Evolutionary conservation across 2,797 vertebrate genomes (phyloP).

Genomic region (Eremophila alpestris): DNA sequence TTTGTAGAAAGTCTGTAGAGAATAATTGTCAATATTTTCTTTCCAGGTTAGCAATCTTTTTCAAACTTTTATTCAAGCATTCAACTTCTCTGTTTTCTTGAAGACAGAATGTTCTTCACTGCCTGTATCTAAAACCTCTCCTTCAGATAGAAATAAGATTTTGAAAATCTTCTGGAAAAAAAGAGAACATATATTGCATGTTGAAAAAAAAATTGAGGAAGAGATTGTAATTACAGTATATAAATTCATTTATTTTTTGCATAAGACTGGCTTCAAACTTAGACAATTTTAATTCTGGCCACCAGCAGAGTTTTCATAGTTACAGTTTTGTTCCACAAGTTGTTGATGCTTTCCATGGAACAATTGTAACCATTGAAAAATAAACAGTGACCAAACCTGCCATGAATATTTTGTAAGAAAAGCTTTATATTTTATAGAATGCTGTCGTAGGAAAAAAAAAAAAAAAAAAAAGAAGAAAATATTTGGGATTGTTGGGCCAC

Average conservation of each 20-base stretch:
- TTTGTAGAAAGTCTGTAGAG: background rate
- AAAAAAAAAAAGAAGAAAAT: background rate
- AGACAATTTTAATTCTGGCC: background rate
- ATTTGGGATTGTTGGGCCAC: background rate
- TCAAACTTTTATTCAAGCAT: background rate
- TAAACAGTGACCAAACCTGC: background rate
- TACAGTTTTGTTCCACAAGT: background rate
- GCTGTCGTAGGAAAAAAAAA: background rate
- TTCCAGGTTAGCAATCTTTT: background rate
- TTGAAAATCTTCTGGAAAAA: background rate
- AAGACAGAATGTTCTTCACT: background rate
- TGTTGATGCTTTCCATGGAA: background rate
- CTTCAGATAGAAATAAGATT: background rate
- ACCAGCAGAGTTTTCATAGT: background rate
- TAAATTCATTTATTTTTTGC: background rate
- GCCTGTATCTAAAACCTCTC: background rate
- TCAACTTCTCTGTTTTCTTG: background rate
- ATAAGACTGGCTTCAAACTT: background rate
- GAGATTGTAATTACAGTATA: background rate
- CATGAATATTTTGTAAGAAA: background rate
- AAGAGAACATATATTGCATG: accelerated
- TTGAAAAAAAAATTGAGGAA: background rate
- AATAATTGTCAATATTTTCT: background rate
- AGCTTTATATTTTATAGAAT: background rate
- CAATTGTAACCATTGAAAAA: background rate